Conservation (phyloP, 2,888 invertebrate genomes). For the Pristionchus japonicus region DNA sequence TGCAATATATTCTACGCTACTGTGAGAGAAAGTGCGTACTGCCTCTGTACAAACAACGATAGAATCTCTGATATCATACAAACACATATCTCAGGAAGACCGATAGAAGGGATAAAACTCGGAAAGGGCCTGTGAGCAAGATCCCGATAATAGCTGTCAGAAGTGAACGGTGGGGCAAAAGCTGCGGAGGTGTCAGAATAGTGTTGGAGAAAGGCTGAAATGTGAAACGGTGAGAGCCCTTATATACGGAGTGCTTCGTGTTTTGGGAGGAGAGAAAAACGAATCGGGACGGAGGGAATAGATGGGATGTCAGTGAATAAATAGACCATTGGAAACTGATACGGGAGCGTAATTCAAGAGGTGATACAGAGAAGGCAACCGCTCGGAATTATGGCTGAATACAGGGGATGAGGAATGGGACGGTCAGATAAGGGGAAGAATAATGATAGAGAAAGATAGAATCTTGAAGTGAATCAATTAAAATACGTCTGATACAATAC, state of each 20-base stretch:
- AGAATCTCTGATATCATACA: constrained; percentile 11
- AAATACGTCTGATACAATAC: neutral
- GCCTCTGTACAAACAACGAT: constrained; percentile 8
- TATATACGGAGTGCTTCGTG: constrained; percentile 39
- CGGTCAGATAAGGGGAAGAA: neutral
- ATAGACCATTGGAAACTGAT: neutral
- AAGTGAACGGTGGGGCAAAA: neutral
- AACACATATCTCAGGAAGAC: neutral
- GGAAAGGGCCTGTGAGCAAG: neutral
- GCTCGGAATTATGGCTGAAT: neutral
- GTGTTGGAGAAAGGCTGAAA: neutral
- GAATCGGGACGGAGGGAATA: neutral
- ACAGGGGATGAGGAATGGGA: neutral
- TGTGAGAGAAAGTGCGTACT: neutral
- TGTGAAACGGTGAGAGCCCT: neutral
- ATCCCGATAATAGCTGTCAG: neutral
- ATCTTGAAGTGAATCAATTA: neutral
- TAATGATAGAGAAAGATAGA: neutral
- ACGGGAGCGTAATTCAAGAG: neutral
- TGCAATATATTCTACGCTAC: neutral
- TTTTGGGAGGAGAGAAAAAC: neutral
- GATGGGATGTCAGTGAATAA: neutral
- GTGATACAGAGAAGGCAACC: neutral
- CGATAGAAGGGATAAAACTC: neutral
- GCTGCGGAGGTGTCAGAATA: neutral